phyloP scores from a whole-genome alignment of 1,140 invertebrate species.

The Tetraneura akinire region DNA sequence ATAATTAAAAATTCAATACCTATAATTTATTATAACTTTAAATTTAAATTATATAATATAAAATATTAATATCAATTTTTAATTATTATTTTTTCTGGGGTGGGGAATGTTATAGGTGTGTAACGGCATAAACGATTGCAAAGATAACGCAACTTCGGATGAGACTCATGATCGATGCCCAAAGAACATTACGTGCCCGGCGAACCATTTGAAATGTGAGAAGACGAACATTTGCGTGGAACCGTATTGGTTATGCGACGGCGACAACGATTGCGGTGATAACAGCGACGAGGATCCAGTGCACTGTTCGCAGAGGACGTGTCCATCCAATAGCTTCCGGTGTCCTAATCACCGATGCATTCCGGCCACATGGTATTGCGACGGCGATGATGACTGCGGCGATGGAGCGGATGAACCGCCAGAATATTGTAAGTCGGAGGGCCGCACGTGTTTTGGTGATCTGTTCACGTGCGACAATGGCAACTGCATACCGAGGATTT shows the following conservation, averaged over 20 bases:
- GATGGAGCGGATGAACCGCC: conserved; percentile 87
- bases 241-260: conserved; percentile 92
- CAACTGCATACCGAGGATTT: conserved; percentile 93
- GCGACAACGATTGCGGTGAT: conserved; percentile 94
- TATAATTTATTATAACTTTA: too few species aligned
- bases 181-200: conserved; percentile 80
- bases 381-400: conserved; percentile 87
- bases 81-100: too few species aligned
- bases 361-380: conserved; percentile 90
- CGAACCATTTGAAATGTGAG: conserved; percentile 86
- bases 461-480: conserved; percentile 95
- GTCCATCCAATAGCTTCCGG: conserved; percentile 86
- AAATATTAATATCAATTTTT: not conserved
- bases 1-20: too few species aligned
- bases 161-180: conserved; percentile 86
- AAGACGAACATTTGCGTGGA: conserved; percentile 94
- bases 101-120: too few species aligned
- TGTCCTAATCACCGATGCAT: conserved; percentile 85
- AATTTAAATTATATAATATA: too few species aligned
- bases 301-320: conserved; percentile 84
- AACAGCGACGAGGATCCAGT: conserved; percentile 91
- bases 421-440: conserved; percentile 89
- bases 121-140: conserved; percentile 92
- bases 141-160: conserved; percentile 88
- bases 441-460: conserved; percentile 92